phyloP scores from a whole-genome alignment of 2,113 vertebrate species.

The Tylochromis polylepis region DNA sequence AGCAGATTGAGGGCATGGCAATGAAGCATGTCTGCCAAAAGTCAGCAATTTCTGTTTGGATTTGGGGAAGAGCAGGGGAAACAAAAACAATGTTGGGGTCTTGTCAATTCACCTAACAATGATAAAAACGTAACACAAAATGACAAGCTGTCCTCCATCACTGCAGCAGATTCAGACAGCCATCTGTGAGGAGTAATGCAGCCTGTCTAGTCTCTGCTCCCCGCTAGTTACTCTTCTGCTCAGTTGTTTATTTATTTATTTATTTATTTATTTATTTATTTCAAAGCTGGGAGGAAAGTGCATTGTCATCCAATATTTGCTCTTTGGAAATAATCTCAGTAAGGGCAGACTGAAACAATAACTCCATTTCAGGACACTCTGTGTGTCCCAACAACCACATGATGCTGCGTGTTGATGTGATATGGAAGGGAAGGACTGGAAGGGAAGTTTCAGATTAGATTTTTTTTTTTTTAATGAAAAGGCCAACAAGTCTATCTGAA shows the following conservation, averaged over 20 bases:
- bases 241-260: not conserved
- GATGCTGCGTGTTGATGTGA: not conserved
- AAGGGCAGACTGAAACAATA: not conserved
- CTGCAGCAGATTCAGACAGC: constrained; percentile 1
- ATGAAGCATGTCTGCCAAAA: not conserved
- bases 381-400: not conserved
- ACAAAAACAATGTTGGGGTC: not conserved
- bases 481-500: not conserved
- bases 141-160: constrained; percentile 37
- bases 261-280: not conserved
- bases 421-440: no score
- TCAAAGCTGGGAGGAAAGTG: constrained; percentile 1
- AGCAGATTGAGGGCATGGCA: not conserved
- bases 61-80: not conserved
- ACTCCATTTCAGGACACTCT: not conserved
- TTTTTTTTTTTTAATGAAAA: not conserved
- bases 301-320: constrained; percentile 10
- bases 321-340: not conserved
- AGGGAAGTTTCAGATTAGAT: not conserved
- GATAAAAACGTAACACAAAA: constrained; percentile 30
- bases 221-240: not conserved
- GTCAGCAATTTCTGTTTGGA: constrained; percentile 1
- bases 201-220: not conserved
- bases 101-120: constrained; percentile 35
- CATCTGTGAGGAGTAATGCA: constrained; percentile 31